A percentile compares a stretch with the other conserved stretches of the same genome.
Conservation (phyloP, 2,888 invertebrate genomes). For the Electrophaes corylata region DNA sequence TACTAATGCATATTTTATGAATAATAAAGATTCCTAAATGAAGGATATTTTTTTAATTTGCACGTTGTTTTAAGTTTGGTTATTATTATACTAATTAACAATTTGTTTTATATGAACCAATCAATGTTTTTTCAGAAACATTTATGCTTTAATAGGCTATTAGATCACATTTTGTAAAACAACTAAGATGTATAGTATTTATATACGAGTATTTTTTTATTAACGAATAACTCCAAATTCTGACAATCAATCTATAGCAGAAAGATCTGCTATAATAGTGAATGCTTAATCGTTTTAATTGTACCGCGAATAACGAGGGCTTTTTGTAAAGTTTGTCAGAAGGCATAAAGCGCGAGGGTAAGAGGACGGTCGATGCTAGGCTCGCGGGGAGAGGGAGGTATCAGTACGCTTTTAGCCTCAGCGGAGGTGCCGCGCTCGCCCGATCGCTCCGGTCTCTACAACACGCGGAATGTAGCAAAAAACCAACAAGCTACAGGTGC, state of each 20-base stretch:
- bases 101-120: neutral
- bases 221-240: no score
- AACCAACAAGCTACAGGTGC: conserved; percentile 69
- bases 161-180: no score
- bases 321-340: conserved; percentile 52
- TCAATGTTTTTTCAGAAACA: neutral
- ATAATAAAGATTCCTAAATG: neutral
- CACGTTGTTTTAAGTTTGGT: neutral
- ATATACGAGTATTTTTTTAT: no score
- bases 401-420: conserved; percentile 61
- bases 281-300: conserved; percentile 63
- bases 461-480: conserved; percentile 60
- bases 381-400: conserved; percentile 52
- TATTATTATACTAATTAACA: neutral
- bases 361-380: conserved; percentile 59
- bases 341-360: conserved; percentile 54
- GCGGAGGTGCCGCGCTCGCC: conserved; percentile 49
- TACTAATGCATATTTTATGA: conserved; percentile 20
- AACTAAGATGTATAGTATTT: no score
- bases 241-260: no score
- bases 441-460: conserved; percentile 51
- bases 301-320: conserved; percentile 61
- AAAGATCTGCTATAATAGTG: conserved; percentile 28
- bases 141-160: no score
- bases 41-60: neutral